Conservation (phyloP, 2,113 vertebrate genomes). For the Oncorhynchus keta region DNA sequence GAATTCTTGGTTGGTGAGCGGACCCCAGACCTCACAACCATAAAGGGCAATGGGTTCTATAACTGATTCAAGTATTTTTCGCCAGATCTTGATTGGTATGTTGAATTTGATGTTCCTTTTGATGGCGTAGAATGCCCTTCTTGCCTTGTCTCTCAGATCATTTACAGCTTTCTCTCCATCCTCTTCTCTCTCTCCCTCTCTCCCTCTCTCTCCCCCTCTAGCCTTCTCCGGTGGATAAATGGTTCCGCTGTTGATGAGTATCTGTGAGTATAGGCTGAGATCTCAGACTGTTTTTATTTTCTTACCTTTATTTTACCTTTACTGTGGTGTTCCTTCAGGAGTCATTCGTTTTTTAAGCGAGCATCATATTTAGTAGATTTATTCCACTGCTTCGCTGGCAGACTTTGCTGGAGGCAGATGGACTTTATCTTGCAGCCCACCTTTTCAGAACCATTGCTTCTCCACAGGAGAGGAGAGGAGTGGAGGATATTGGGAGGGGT, state of each 20-base stretch:
- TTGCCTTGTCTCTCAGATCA: too few species aligned
- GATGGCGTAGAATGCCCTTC: too few species aligned
- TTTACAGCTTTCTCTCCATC: too few species aligned
- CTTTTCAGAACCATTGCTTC: slow-evolving; percentile 23
- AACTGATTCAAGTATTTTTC: too few species aligned
- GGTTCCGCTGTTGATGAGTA: slow-evolving; percentile 56
- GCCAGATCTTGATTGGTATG: too few species aligned
- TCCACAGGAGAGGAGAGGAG: slow-evolving; percentile 30
- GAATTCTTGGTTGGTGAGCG: too few species aligned
- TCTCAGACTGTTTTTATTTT: slow-evolving; percentile 20
- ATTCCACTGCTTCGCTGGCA: slow-evolving; percentile 22
- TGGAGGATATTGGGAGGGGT: not conserved
- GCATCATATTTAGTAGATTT: slow-evolving; percentile 29
- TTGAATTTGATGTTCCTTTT: too few species aligned
- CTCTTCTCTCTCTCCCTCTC: not conserved
- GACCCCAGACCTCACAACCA: too few species aligned
- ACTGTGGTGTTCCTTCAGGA: slow-evolving; percentile 41
- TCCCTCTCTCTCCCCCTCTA: slow-evolving; percentile 25
- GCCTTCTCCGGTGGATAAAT: slow-evolving; percentile 32
- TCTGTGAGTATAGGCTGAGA: slow-evolving; percentile 51
- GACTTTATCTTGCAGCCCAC: slow-evolving; percentile 55
- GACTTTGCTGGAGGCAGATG: slow-evolving; percentile 51
- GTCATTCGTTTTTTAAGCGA: slow-evolving; percentile 1
- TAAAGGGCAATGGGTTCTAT: too few species aligned
- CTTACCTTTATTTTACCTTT: too few species aligned